Percentiles rank a stretch among this genome's conserved stretches.
These are phyloP conservation scores for Mamestra configurata DNA, from an alignment of 1,140 invertebrate species.

Conservation along the genomic window DNA sequence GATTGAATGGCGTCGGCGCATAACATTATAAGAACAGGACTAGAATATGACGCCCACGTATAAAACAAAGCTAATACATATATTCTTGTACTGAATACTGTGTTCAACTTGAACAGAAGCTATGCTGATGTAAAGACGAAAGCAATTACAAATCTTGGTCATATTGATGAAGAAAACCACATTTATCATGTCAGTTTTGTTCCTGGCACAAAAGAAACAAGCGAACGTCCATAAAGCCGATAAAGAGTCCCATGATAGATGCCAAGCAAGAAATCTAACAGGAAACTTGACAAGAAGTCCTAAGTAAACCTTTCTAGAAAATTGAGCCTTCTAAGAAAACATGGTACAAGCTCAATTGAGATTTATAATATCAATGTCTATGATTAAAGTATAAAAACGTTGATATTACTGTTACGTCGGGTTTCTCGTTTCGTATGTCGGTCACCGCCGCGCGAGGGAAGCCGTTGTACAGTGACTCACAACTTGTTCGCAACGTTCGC, in stretches of 20 bases:
- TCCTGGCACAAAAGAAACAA: not conserved
- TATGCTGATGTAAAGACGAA: not conserved
- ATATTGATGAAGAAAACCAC: too few species aligned
- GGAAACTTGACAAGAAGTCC: not conserved
- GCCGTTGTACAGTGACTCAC: constrained; percentile 73
- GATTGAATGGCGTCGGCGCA: constrained; percentile 26
- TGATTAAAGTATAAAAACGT: constrained; percentile 43
- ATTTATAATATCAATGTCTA: constrained; percentile 47
- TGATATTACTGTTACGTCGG: constrained; percentile 45
- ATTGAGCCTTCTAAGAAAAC: not conserved
- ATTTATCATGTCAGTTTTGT: too few species aligned
- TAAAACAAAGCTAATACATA: constrained; percentile 1
- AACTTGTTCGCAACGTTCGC: constrained; percentile 43
- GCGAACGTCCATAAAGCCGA: not conserved
- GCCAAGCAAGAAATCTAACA: not conserved
- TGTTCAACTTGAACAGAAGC: not conserved
- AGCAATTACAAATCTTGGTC: too few species aligned
- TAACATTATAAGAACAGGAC: constrained; percentile 28
- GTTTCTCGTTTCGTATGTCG: constrained; percentile 52
- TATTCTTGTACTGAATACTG: not conserved
- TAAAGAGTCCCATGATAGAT: too few species aligned
- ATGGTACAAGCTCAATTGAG: constrained; percentile 14
- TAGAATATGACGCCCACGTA: constrained; percentile 31
- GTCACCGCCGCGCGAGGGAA: constrained; percentile 66
- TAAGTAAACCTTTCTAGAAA: constrained; percentile 1